These are phyloP conservation scores for Remorina albescens DNA, from an alignment of 2,797 vertebrate genomes.

Conservation along the genomic window DNA sequence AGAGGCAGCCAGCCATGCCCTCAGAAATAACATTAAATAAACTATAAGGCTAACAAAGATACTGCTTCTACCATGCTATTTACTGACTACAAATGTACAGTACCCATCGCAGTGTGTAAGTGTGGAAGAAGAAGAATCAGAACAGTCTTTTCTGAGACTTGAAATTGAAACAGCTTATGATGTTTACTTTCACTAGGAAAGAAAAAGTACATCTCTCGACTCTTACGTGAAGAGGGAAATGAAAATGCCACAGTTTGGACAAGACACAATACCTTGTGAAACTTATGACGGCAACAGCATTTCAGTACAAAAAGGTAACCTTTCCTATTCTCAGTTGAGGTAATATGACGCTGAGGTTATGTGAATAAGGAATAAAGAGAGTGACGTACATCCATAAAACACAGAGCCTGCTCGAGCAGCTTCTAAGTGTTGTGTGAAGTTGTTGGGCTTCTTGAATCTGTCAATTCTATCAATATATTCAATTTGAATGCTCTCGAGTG, in stretches of 20 bases:
- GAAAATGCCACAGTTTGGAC: background rate
- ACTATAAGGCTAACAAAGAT: background rate
- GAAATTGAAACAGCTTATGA: background rate
- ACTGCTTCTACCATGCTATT: background rate
- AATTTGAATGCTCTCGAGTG: conserved; percentile 2
- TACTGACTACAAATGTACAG: conserved; percentile 6
- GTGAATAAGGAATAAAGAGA: conserved; percentile 20
- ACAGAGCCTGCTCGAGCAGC: conserved; percentile 1
- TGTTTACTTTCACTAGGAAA: background rate
- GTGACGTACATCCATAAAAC: conserved; percentile 24
- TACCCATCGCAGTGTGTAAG: background rate
- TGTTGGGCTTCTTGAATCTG: conserved; percentile 7
- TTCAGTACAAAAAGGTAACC: background rate
- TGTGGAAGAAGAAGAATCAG: background rate
- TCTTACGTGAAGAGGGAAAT: background rate
- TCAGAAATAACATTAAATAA: background rate
- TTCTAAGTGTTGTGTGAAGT: conserved; percentile 23
- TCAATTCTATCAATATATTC: conserved; percentile 32
- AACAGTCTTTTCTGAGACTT: background rate
- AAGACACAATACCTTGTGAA: background rate
- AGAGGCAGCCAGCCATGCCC: no score
- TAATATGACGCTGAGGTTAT: background rate
- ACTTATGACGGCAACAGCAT: background rate
- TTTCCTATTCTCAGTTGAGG: background rate
- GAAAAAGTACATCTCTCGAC: background rate